Conservation (phyloP, 2,113 vertebrate genomes). For the Cranoglanis bouderius region DNA sequence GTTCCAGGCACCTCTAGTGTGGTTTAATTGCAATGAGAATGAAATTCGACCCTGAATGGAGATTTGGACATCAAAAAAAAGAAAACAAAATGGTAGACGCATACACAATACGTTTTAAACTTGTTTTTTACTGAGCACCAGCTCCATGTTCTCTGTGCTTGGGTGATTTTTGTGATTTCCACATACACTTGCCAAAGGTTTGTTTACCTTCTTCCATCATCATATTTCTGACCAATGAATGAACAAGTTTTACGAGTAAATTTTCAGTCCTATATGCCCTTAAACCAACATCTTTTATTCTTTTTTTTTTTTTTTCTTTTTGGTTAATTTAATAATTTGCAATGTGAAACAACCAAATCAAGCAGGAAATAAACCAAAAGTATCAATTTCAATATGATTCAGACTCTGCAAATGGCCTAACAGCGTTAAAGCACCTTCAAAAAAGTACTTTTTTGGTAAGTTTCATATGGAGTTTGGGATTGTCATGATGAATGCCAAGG, state of each 20-base stretch:
- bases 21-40: neutral
- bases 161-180: neutral
- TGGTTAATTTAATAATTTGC: neutral
- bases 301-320: neutral
- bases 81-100: neutral
- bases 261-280: neutral
- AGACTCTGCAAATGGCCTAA: neutral
- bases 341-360: neutral
- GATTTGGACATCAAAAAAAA: neutral
- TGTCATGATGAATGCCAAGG: slow-evolving; percentile 4
- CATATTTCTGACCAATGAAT: neutral
- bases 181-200: neutral
- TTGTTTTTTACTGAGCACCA: neutral
- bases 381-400: neutral
- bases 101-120: neutral
- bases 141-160: neutral
- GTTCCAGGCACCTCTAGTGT: neutral
- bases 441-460: neutral
- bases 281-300: neutral
- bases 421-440: neutral
- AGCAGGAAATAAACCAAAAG: neutral
- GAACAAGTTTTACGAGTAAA: neutral
- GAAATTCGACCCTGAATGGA: neutral
- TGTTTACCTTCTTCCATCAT: neutral
- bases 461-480: neutral